These are phyloP conservation scores for Frankliniella intonsa DNA, from an alignment of 2,888 invertebrate genomes.

Conservation along the genomic window DNA sequence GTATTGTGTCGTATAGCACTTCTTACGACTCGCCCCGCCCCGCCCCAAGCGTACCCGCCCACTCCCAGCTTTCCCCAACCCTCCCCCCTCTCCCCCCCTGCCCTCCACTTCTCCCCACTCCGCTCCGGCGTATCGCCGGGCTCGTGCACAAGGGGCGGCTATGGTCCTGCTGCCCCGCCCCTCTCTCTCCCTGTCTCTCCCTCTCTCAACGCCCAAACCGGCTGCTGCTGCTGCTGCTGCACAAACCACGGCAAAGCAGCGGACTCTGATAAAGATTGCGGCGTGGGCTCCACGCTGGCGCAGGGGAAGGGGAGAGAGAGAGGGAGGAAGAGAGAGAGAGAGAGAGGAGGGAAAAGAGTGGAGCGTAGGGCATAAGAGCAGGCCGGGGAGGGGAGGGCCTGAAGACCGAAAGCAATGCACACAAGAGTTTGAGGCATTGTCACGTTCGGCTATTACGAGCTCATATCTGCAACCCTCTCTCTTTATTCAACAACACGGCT, in stretches of 20 bases:
- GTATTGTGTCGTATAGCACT: not conserved
- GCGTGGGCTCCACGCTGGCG: not conserved
- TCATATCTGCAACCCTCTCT: no score
- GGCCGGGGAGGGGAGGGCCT: no score
- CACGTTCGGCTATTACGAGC: no score
- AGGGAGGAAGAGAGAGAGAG: not conserved
- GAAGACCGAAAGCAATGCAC: no score
- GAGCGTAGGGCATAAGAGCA: not conserved
- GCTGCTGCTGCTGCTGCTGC: not conserved
- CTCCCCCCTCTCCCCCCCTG: not conserved
- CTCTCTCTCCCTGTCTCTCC: no score
- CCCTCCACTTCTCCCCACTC: not conserved
- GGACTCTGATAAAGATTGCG: slow-evolving; percentile 3
- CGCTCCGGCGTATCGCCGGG: not conserved
- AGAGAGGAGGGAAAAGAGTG: not conserved
- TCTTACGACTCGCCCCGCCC: not conserved
- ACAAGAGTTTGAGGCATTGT: no score
- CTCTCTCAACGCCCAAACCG: no score
- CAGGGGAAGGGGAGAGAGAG: not conserved
- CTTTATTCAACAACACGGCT: no score
- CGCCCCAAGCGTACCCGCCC: not conserved
- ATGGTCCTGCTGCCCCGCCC: no score
- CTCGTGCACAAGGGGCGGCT: slow-evolving; percentile 12
- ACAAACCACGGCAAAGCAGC: not conserved
- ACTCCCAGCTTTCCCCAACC: not conserved